A percentile compares a stretch with the other conserved stretches of the same genome.
phyloP scores from a whole-genome alignment of 2,113 vertebrate genomes.

The Fregata magnificens region DNA sequence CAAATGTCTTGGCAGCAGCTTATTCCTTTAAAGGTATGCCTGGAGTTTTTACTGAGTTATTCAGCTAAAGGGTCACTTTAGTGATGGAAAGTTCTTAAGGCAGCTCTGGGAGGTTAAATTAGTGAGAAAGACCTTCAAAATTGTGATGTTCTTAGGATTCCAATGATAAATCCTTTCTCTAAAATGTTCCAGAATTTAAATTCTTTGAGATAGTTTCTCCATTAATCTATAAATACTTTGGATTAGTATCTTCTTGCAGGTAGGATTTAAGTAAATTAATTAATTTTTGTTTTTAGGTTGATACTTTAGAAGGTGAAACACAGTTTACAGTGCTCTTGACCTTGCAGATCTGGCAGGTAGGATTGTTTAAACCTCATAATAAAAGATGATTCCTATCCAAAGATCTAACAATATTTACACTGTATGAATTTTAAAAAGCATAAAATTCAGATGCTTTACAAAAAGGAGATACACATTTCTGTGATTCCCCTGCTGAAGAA shows the following conservation, averaged over 20 bases:
- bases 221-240: background rate
- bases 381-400: background rate
- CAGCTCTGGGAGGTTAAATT: background rate
- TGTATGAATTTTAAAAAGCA: background rate
- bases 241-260: background rate
- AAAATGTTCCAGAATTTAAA: background rate
- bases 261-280: slow-evolving; percentile 21
- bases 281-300: slow-evolving; percentile 26
- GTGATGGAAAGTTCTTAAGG: background rate
- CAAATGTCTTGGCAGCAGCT: background rate
- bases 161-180: background rate
- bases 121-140: background rate
- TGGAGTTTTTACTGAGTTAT: background rate
- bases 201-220: background rate
- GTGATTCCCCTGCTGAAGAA: background rate
- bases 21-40: background rate
- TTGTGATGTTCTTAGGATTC: background rate
- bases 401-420: background rate
- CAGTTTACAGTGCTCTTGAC: slow-evolving; percentile 45
- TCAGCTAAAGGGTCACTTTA: background rate
- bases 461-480: background rate
- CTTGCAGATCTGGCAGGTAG: slow-evolving; percentile 43
- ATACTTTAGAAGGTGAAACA: slow-evolving; percentile 48
- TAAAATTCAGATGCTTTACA: background rate
- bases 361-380: slow-evolving; percentile 28